A percentile compares a stretch with the other conserved stretches of the same genome.
These are phyloP conservation scores for Limnodromus scolopaceus DNA, from an alignment of 2,797 vertebrate species.

Conservation along the genomic window DNA sequence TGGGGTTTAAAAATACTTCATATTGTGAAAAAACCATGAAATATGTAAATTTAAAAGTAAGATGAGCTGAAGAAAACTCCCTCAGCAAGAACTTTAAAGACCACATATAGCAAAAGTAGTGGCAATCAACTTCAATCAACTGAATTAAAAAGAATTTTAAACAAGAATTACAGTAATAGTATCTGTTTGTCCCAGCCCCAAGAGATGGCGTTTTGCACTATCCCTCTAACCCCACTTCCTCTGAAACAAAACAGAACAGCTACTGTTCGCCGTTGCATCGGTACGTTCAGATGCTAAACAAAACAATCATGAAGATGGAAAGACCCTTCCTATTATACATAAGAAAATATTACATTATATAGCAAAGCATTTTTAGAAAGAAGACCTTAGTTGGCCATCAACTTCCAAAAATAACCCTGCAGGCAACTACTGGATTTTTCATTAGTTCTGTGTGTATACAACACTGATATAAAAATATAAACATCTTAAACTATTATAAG, in stretches of 20 bases:
- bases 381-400: background rate
- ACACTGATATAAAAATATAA: background rate
- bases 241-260: background rate
- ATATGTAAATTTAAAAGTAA: background rate
- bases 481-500: background rate
- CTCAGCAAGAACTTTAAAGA: background rate
- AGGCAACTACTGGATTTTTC: background rate
- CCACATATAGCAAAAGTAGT: accelerated
- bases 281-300: background rate
- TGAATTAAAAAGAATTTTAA: background rate
- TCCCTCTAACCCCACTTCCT: background rate
- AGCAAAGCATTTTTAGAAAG: constrained; percentile 13
- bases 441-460: background rate
- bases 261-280: background rate
- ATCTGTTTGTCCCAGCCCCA: background rate
- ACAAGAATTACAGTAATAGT: background rate
- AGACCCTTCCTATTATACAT: background rate
- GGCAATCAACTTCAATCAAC: background rate
- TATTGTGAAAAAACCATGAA: background rate
- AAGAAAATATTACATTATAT: background rate
- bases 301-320: background rate
- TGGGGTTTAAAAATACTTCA: background rate
- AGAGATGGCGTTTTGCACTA: background rate
- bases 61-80: background rate
- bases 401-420: background rate